Evolutionary conservation across 2,113 vertebrate species (phyloP).

Genomic region (Ciconia boyciana): DNA sequence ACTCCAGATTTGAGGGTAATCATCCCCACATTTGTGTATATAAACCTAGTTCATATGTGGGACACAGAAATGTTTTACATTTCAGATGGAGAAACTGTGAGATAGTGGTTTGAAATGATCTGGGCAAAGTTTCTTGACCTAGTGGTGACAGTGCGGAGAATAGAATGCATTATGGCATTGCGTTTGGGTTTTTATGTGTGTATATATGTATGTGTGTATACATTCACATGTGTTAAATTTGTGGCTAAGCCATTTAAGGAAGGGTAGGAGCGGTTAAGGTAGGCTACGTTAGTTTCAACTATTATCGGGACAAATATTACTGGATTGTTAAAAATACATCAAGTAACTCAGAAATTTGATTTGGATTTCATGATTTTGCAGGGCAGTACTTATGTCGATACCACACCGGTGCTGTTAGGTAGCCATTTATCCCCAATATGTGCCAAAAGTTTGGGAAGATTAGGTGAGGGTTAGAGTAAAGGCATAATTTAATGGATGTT

Average conservation of each 20-base stretch:
- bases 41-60: background rate
- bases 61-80: background rate
- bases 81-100: background rate
- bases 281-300: background rate
- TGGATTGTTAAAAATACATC: background rate
- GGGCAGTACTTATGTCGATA: no score
- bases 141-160: background rate
- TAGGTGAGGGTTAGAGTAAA: background rate
- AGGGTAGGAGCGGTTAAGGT: background rate
- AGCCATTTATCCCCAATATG: background rate
- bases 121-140: background rate
- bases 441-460: background rate
- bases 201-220: accelerated
- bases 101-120: background rate
- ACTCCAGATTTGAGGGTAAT: background rate
- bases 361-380: background rate
- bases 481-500: background rate
- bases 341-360: background rate
- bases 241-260: background rate
- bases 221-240: background rate
- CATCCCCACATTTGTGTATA: background rate
- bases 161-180: background rate
- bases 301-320: background rate
- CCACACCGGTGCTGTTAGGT: background rate
- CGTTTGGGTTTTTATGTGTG: accelerated